phyloP scores from a whole-genome alignment of 1,140 invertebrate species.

The Littorina saxatilis region DNA sequence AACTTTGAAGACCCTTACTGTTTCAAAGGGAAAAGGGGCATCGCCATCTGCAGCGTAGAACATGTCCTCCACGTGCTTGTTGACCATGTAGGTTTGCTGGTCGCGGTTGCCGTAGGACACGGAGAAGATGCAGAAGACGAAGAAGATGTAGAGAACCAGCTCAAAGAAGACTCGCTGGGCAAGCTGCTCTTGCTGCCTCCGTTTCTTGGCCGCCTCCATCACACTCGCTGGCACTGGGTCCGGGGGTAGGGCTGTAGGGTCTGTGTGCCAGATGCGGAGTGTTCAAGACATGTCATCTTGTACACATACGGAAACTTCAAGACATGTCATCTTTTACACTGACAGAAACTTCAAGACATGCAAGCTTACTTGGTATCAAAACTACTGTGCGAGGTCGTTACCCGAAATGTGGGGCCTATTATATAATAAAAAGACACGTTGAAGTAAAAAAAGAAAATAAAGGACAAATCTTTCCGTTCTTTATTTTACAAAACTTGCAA shows the following conservation, averaged over 20 bases:
- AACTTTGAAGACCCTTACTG: too few relatives aligned
- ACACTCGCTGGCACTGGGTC: slow-evolving; percentile 12
- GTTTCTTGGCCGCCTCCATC: slow-evolving; percentile 10
- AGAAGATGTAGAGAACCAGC: slow-evolving; percentile 33
- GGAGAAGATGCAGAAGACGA: slow-evolving; percentile 26
- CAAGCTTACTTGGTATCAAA: too few relatives aligned
- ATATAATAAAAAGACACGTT: too few relatives aligned
- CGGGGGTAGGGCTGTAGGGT: slow-evolving; percentile 19
- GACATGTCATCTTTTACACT: too few relatives aligned
- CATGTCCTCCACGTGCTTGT: not conserved
- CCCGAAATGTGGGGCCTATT: too few relatives aligned
- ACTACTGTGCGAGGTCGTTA: too few relatives aligned
- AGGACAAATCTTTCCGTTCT: too few relatives aligned
- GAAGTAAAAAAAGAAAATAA: too few relatives aligned
- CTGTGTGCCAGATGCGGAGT: not conserved
- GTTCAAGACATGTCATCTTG: too few relatives aligned
- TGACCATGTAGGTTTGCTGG: not conserved
- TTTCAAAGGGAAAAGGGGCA: slow-evolving; percentile 7
- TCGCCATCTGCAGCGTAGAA: not conserved
- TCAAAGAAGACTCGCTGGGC: slow-evolving; percentile 35
- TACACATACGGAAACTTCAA: too few relatives aligned
- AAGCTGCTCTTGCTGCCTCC: slow-evolving; percentile 20
- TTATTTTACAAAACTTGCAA: too few relatives aligned
- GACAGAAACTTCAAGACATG: too few relatives aligned
- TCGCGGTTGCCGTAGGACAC: slow-evolving; percentile 35